Evolutionary conservation across 23 tunicate species (phyloP).

Genomic region (Botrylloides violaceus): DNA sequence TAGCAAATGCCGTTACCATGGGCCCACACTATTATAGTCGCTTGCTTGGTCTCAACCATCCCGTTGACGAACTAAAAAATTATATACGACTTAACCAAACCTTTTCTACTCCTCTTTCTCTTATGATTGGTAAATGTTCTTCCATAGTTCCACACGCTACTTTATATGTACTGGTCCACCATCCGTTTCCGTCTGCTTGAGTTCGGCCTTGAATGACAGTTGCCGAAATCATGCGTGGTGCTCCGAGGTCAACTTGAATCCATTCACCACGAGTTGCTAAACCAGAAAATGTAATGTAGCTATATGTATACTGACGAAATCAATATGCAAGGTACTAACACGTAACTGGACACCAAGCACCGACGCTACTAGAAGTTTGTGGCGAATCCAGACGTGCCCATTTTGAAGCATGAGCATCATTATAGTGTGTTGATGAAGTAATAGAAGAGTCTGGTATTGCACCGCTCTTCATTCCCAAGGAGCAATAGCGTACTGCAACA

Average conservation of each 20-base stretch:
- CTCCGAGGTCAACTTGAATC: slow-evolving; percentile 19
- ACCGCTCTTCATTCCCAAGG: slow-evolving; percentile 13
- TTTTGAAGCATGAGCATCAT: not conserved
- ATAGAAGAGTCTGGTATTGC: not conserved
- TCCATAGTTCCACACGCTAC: not conserved
- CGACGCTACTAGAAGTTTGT: not conserved
- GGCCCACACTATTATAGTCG: too few species aligned
- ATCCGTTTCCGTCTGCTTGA: not conserved
- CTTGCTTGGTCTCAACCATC: too few species aligned
- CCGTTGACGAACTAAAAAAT: too few species aligned
- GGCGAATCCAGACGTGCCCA: not conserved
- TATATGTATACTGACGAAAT: too few species aligned
- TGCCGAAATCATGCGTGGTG: not conserved
- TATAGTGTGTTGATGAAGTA: not conserved
- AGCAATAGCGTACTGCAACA: slow-evolving; percentile 1
- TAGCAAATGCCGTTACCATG: too few species aligned
- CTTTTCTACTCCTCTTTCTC: not conserved
- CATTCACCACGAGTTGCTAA: not conserved
- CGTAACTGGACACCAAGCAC: not conserved
- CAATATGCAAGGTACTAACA: too few species aligned
- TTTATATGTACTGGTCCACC: not conserved
- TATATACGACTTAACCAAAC: too few species aligned
- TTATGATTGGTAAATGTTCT: not conserved
- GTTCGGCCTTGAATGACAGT: slow-evolving; percentile 5
- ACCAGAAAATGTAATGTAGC: not conserved